Conservation (phyloP, 2,113 vertebrate species). For the Pelodiscus sinensis region DNA sequence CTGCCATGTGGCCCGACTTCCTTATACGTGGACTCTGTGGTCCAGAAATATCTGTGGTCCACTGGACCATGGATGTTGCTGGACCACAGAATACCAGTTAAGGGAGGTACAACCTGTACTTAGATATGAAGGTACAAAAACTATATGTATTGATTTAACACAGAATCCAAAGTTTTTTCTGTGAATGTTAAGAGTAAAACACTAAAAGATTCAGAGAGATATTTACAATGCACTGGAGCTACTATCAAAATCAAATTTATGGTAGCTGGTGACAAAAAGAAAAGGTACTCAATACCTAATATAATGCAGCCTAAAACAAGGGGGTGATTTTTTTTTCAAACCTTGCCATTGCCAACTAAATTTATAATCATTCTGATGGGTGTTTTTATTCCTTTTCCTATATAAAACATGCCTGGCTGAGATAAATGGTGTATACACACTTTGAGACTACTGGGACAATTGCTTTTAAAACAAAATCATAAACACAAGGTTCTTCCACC, state of each 20-base stretch:
- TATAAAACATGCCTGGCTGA: not conserved
- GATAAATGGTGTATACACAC: not conserved
- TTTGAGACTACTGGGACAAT: not conserved
- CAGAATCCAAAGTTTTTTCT: not conserved
- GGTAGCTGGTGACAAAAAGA: not conserved
- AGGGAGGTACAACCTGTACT: not conserved
- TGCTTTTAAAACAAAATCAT: not conserved
- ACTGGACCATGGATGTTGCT: no score
- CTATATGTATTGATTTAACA: not conserved
- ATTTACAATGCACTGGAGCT: not conserved
- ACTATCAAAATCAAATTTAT: not conserved
- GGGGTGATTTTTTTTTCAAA: not conserved
- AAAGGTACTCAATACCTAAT: not conserved
- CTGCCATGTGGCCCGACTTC: no score
- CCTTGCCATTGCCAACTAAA: not conserved
- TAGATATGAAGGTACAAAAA: not conserved
- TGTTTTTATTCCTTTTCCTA: constrained; percentile 3
- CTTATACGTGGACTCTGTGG: no score
- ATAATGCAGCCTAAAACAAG: not conserved
- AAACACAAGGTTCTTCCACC: not conserved
- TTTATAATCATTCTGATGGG: not conserved
- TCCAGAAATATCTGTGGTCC: no score
- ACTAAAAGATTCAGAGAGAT: not conserved
- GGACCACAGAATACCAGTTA: no score
- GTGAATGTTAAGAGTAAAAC: not conserved